Percentiles rank a stretch among this genome's conserved stretches.
Evolutionary conservation across 2,113 vertebrate genomes (phyloP).

Genomic region (Gobius niger): DNA sequence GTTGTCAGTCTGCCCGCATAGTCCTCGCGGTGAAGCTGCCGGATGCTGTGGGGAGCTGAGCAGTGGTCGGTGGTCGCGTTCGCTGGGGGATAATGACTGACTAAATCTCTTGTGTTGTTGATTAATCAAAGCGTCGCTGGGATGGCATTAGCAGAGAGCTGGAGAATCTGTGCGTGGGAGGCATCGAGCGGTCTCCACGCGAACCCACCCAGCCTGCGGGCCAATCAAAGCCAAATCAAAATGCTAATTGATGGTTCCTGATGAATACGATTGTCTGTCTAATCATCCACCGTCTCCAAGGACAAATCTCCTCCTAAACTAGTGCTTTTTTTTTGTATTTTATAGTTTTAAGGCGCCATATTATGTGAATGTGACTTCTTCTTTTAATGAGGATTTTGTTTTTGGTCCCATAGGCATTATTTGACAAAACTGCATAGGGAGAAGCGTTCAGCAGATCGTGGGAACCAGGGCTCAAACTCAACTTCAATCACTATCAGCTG

Average conservation of each 20-base stretch:
- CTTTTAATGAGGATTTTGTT: no score
- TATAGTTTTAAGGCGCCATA: no score
- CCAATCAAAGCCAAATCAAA: slow-evolving; percentile 12
- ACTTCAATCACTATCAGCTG: no score
- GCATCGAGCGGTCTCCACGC: not conserved
- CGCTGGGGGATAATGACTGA: slow-evolving; percentile 49
- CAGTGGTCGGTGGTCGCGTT: slow-evolving; percentile 6
- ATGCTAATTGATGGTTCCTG: not conserved
- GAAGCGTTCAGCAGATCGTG: no score
- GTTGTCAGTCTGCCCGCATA: not conserved
- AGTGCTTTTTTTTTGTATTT: not conserved
- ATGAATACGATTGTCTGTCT: slow-evolving; percentile 5
- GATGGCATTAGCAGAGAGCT: slow-evolving; percentile 5
- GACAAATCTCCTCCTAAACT: not conserved
- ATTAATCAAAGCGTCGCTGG: slow-evolving; percentile 52
- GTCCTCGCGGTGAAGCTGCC: not conserved
- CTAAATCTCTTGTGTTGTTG: slow-evolving; percentile 40
- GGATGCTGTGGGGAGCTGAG: not conserved
- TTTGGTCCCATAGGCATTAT: no score
- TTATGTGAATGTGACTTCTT: no score
- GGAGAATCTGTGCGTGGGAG: not conserved
- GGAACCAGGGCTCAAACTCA: no score
- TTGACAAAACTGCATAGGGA: no score
- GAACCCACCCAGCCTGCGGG: slow-evolving; percentile 9
- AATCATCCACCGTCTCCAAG: slow-evolving; percentile 1